phyloP scores from a whole-genome alignment of 2,797 vertebrate species.

The Odontamblyopus lacepedii region DNA sequence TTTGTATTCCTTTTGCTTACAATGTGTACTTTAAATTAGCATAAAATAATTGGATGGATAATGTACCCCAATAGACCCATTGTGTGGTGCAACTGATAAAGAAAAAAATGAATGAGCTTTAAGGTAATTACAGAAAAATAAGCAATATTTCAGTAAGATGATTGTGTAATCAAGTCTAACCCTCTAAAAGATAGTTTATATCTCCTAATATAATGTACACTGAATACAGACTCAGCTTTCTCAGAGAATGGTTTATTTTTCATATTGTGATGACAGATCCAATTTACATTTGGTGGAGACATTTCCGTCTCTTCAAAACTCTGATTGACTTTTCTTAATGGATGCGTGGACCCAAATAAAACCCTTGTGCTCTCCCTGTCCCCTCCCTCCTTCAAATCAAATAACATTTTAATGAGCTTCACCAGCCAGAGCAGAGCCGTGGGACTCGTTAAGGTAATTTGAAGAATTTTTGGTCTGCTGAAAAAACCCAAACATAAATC shows the following conservation, averaged over 20 bases:
- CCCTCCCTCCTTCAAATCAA: slow-evolving; percentile 48
- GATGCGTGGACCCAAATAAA: slow-evolving; percentile 56
- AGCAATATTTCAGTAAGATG: not conserved
- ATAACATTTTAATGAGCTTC: slow-evolving; percentile 74
- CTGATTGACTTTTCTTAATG: slow-evolving; percentile 63
- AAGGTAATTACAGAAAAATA: not conserved
- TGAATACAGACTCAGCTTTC: not conserved
- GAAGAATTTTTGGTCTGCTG: slow-evolving; percentile 50
- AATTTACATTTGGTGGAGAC: slow-evolving; percentile 57
- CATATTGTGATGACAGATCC: slow-evolving; percentile 45
- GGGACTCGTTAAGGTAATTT: slow-evolving; percentile 52
- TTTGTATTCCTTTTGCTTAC: too few species aligned
- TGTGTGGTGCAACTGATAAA: too few species aligned
- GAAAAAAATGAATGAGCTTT: too few species aligned
- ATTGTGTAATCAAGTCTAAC: not conserved
- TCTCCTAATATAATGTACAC: not conserved
- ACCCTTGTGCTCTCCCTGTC: slow-evolving; percentile 53
- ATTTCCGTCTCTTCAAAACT: slow-evolving; percentile 49
- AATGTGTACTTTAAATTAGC: too few species aligned
- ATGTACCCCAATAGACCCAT: too few species aligned
- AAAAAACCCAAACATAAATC: slow-evolving; percentile 62
- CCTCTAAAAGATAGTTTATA: not conserved
- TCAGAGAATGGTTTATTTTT: slow-evolving; percentile 21
- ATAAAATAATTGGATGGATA: too few species aligned
- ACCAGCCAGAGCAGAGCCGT: slow-evolving; percentile 55